These are phyloP conservation scores for Lethenteron reissneri DNA, from an alignment of 2,113 vertebrate genomes.

Conservation along the genomic window DNA sequence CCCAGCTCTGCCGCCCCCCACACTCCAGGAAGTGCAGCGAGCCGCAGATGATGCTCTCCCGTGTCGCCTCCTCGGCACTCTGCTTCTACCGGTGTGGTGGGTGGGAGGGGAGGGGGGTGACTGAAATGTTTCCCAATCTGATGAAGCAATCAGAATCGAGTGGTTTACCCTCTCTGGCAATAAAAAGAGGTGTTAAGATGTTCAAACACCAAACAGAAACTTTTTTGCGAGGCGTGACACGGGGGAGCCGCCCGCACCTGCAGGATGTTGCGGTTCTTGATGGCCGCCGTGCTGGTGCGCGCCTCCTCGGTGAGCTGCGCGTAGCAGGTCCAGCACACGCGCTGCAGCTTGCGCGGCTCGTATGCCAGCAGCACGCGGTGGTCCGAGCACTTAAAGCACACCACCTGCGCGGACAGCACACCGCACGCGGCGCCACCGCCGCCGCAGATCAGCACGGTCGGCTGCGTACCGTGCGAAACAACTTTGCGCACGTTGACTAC, in stretches of 20 bases:
- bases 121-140: not conserved
- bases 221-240: too few relatives aligned
- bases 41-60: constrained; percentile 25
- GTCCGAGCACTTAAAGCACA: constrained; percentile 31
- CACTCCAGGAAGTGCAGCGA: constrained; percentile 32
- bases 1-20: constrained; percentile 16
- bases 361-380: constrained; percentile 25
- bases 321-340: constrained; percentile 28
- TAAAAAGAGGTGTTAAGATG: not conserved
- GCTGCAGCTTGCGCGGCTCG: constrained; percentile 18
- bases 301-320: constrained; percentile 18
- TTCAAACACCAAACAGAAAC: too few relatives aligned
- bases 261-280: constrained; percentile 21
- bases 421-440: not conserved
- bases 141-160: not conserved
- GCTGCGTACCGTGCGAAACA: accelerated
- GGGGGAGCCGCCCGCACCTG: constrained; percentile 17
- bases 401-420: constrained; percentile 21
- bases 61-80: constrained; percentile 12
- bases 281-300: constrained; percentile 15
- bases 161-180: not conserved
- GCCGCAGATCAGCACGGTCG: too few relatives aligned
- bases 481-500: too few relatives aligned
- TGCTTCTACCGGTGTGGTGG: too few relatives aligned
- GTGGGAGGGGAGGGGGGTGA: too few relatives aligned